Evolutionary conservation across 2,888 invertebrate genomes (phyloP).

Genomic region (Ophion obscuratus): DNA sequence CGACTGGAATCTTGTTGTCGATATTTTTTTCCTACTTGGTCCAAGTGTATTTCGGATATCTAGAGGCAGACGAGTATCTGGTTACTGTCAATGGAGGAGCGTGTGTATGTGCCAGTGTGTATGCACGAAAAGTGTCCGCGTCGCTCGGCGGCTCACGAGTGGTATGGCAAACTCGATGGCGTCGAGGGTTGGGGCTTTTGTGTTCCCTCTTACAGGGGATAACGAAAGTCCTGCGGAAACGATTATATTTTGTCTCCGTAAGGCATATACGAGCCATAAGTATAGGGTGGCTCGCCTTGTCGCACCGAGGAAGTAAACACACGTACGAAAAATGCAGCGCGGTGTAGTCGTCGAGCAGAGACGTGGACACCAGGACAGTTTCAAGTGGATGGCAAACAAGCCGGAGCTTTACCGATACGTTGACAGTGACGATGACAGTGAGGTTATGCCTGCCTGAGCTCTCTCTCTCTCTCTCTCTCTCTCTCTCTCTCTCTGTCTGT

Average conservation of each 20-base stretch:
- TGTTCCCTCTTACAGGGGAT: conserved; percentile 7
- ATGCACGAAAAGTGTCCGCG: conserved; percentile 15
- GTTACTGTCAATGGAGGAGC: conserved; percentile 25
- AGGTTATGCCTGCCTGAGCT: conserved; percentile 67
- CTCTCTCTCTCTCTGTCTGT: conserved; percentile 22
- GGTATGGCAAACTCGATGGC: conserved; percentile 38
- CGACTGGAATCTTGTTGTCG: background rate
- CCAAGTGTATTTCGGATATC: background rate
- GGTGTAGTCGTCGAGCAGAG: conserved; percentile 38
- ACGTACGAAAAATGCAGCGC: conserved; percentile 27
- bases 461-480: conserved; percentile 20
- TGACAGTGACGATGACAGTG: conserved; percentile 69
- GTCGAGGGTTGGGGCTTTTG: conserved; percentile 9
- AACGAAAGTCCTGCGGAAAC: conserved; percentile 45
- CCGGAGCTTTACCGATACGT: conserved; percentile 65
- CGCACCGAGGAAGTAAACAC: conserved; percentile 54
- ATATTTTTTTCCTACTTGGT: background rate
- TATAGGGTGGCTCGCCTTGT: conserved; percentile 61
- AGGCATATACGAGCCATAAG: conserved; percentile 25
- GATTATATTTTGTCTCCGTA: conserved; percentile 52
- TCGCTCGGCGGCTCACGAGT: conserved; percentile 8
- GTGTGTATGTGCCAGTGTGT: conserved; percentile 18
- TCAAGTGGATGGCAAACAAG: conserved; percentile 75
- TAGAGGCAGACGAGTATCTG: conserved; percentile 11
- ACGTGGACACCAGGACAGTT: conserved; percentile 68